Conservation (phyloP, 1,140 invertebrate species). For the Euwallacea fornicatus region DNA sequence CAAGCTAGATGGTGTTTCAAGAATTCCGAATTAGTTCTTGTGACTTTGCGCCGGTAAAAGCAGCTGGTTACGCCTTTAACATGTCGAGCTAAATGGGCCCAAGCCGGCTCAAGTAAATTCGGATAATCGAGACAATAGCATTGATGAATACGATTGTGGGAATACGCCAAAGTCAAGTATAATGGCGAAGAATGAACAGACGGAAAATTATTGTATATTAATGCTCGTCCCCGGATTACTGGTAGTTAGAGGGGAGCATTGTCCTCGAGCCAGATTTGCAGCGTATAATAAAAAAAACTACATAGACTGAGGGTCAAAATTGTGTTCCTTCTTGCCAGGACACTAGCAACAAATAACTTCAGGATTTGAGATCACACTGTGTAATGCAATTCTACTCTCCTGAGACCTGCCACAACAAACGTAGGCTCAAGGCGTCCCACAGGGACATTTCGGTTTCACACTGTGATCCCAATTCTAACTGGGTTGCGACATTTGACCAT, state of each 20-base stretch:
- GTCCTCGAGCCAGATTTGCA: no score
- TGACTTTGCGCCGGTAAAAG: constrained; percentile 38
- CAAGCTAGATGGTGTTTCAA: constrained; percentile 39
- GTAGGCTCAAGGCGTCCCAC: constrained; percentile 45
- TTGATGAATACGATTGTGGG: constrained; percentile 37
- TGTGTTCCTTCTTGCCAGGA: no score
- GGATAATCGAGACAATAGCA: constrained; percentile 40
- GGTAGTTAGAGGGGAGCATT: not conserved
- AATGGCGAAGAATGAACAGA: constrained; percentile 24
- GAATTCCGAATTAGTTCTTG: constrained; percentile 38
- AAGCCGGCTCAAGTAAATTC: constrained; percentile 37
- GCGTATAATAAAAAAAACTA: no score
- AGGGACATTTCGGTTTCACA: constrained; percentile 49
- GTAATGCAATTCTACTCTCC: constrained; percentile 25
- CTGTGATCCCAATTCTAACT: constrained; percentile 48
- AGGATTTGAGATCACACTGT: constrained; percentile 22
- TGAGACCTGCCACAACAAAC: constrained; percentile 31
- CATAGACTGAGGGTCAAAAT: no score
- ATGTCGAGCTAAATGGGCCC: constrained; percentile 37
- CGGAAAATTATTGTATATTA: constrained; percentile 35
- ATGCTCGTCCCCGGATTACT: constrained; percentile 17
- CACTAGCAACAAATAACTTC: constrained; percentile 14
- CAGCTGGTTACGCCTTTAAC: constrained; percentile 38
- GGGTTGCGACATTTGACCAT: constrained; percentile 49
- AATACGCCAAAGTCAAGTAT: constrained; percentile 40